Conservation (phyloP, 2,797 vertebrate genomes). For the Rhinophrynus dorsalis region DNA sequence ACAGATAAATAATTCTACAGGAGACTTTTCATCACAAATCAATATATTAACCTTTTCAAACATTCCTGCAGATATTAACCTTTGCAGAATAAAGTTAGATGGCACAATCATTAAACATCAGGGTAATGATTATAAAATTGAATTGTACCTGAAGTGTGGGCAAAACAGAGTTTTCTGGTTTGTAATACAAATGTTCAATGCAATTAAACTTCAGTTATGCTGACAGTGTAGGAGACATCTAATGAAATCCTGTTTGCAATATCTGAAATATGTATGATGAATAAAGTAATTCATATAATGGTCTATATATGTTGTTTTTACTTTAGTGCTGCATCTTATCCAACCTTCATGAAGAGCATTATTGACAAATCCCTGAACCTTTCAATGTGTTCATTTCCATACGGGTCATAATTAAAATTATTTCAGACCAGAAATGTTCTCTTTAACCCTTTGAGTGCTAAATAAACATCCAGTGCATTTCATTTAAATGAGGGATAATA, state of each 20-base stretch:
- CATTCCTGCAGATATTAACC: slow-evolving; percentile 48
- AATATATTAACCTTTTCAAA: slow-evolving; percentile 60
- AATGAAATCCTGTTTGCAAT: slow-evolving; percentile 20
- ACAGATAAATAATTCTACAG: slow-evolving; percentile 21
- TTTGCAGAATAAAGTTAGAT: slow-evolving; percentile 49
- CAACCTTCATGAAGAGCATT: slow-evolving; percentile 68
- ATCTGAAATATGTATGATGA: slow-evolving; percentile 54
- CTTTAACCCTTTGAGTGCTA: too few relatives aligned
- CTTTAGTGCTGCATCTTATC: slow-evolving; percentile 59
- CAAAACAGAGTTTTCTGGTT: slow-evolving; percentile 40
- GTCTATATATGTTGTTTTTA: slow-evolving; percentile 62
- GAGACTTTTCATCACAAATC: slow-evolving; percentile 35
- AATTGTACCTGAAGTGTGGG: slow-evolving; percentile 33
- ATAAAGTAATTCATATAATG: slow-evolving; percentile 57
- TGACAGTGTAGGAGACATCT: slow-evolving; percentile 39
- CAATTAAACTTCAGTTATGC: slow-evolving; percentile 40
- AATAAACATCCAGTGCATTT: too few relatives aligned
- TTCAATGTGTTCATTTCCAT: slow-evolving; percentile 63
- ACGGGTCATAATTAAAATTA: not conserved
- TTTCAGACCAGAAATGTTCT: too few relatives aligned
- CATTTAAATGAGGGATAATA: too few relatives aligned
- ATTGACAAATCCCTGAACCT: slow-evolving; percentile 72
- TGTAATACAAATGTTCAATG: slow-evolving; percentile 43
- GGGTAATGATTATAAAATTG: slow-evolving; percentile 49
- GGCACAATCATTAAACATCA: slow-evolving; percentile 49